Conservation (phyloP, 2,888 invertebrate genomes). For the Caradrina kadenii region DNA sequence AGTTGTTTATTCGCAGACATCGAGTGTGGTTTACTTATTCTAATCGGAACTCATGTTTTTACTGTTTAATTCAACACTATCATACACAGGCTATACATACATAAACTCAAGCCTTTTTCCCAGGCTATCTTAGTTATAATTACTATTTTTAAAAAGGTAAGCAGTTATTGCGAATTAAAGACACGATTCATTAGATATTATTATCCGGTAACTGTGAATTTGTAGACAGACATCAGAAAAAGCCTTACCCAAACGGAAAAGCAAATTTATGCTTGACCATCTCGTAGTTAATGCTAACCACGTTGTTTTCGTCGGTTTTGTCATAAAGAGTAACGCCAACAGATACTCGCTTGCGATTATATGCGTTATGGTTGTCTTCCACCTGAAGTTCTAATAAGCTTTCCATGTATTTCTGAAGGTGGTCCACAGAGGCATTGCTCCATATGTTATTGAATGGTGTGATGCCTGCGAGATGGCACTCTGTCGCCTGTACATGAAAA, state of each 20-base stretch:
- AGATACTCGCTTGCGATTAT: slow-evolving; percentile 66
- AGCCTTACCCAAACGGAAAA: slow-evolving; percentile 80
- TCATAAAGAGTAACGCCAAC: slow-evolving; percentile 81
- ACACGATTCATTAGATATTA: no score
- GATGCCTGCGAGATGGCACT: slow-evolving; percentile 84
- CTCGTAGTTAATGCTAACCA: slow-evolving; percentile 79
- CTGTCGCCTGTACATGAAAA: slow-evolving; percentile 74
- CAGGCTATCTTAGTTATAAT: no score
- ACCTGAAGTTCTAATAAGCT: slow-evolving; percentile 76
- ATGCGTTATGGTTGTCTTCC: slow-evolving; percentile 72
- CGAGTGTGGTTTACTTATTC: background rate
- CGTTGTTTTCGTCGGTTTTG: slow-evolving; percentile 70
- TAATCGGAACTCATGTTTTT: background rate
- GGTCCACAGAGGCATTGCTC: slow-evolving; percentile 76
- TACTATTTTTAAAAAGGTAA: no score
- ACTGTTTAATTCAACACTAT: no score
- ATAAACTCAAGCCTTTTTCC: no score
- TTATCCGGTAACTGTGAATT: no score
- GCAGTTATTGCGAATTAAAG: no score
- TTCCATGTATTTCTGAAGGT: slow-evolving; percentile 74
- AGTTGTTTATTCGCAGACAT: background rate
- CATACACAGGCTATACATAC: no score
- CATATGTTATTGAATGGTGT: slow-evolving; percentile 83
- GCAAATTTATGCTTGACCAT: slow-evolving; percentile 85
- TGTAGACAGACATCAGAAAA: slow-evolving; percentile 1